Evolutionary conservation across 2,888 invertebrate genomes (phyloP), one percentile per base, ranked within the genome.

Genomic region (Hermodice carunculata): DNA sequence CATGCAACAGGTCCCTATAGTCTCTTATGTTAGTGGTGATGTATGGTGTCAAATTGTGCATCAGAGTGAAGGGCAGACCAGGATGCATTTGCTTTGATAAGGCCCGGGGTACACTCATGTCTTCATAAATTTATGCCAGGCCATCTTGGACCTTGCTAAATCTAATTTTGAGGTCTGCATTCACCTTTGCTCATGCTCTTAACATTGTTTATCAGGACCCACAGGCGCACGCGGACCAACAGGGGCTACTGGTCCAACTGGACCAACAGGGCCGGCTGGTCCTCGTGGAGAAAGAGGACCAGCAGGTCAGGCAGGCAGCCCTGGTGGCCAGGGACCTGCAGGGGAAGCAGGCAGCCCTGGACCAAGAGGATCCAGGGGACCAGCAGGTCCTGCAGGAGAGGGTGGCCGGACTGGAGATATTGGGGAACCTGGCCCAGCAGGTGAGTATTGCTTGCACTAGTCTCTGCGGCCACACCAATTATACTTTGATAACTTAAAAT

Each of bases 201-300:
- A 28, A 65, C 66, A 6, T n/a, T 28, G 74, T 37, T 52, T 65
- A 24, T 52, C 49, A n/a, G 75, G 70, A 61, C 56, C 5, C 32
- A 37, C 44, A 22, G 46, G 19, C 59, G 53, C 37, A n/a, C 46
- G 31, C 40, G 71, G 71, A 42, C 57, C 49, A 31, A 40, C 49
- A 31, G 71, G 73, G 11, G n/a, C n/a, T n/a, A n/a, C n/a, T n/a
- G n/a, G n/a, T n/a, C n/a, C n/a, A n/a, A n/a, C n/a, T 17, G 51
- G 51, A 51, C 51, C 51, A 8, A 28, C 28, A 51, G 51, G 51
- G 11, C 34, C 51, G 1, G 78, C 81, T 24, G 86, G 87, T 34
- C 66, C 71, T 29, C 86, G 87, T 79, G 94, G 94, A n/a, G 88
- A 90, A 2, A 90, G 92, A n/a, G 94, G 94, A 48, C 89, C 90